These are phyloP conservation scores for Brachionus sp. DNA, from an alignment of 1,140 invertebrate species.

Conservation along the genomic window DNA sequence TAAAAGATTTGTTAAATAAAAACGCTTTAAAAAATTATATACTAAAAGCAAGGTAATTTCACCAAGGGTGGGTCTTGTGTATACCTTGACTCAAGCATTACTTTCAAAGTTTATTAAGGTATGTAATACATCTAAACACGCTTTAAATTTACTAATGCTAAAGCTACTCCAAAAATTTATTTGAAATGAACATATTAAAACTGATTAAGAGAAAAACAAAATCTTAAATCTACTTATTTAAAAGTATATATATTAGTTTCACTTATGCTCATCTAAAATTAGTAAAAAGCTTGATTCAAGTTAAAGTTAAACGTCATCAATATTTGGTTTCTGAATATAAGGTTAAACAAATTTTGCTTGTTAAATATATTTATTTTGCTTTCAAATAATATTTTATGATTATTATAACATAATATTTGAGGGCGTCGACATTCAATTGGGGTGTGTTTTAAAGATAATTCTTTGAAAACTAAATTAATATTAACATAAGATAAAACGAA, in stretches of 20 bases:
- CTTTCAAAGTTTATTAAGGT: not conserved
- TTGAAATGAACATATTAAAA: not conserved
- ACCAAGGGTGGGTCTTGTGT: not conserved
- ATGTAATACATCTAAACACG: not conserved
- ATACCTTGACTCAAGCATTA: not conserved
- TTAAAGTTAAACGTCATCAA: not conserved
- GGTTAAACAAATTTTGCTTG: not conserved
- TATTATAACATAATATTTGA: not conserved
- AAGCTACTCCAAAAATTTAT: not conserved
- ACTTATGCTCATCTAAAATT: not conserved
- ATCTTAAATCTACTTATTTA: not conserved
- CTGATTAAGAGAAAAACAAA: not conserved
- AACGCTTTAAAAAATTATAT: not conserved
- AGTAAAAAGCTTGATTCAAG: not conserved
- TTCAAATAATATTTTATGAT: not conserved
- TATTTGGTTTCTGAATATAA: not conserved
- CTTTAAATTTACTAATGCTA: not conserved
- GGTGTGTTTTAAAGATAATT: not conserved
- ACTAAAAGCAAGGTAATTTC: not conserved
- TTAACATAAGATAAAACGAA: not conserved
- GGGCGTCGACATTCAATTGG: not conserved
- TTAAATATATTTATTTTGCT: not conserved
- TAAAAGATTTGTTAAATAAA: not conserved
- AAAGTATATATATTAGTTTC: not conserved
- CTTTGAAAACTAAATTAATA: not conserved